Conservation (phyloP, 2,797 vertebrate species). For the Alcedo atthis region DNA sequence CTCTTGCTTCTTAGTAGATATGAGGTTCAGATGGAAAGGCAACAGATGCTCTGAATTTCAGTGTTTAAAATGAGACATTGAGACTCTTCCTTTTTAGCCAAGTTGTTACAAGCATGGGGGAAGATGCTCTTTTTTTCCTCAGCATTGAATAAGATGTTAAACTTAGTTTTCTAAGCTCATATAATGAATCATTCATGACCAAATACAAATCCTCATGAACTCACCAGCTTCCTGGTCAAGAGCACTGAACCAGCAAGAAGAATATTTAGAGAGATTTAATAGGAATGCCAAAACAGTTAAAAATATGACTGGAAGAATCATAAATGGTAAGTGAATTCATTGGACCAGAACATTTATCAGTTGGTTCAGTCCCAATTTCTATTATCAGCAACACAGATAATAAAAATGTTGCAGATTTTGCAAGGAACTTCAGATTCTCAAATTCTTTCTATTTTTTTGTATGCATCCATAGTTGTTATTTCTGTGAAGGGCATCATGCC, state of each 20-base stretch:
- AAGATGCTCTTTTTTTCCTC: constrained; percentile 59
- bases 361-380: constrained; percentile 52
- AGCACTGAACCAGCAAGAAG: constrained; percentile 60
- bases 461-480: constrained; percentile 30
- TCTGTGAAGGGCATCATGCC: constrained; percentile 4
- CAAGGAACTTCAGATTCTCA: constrained; percentile 18
- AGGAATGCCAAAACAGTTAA: constrained; percentile 53
- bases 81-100: constrained; percentile 54
- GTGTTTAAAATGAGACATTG: constrained; percentile 43
- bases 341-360: constrained; percentile 52
- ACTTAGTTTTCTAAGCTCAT: constrained; percentile 57
- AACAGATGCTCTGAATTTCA: constrained; percentile 53
- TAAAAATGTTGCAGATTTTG: constrained; percentile 48
- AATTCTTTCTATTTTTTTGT: neutral
- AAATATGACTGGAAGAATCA: constrained; percentile 9
- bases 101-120: constrained; percentile 49
- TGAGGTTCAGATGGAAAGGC: constrained; percentile 38
- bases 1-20: constrained; percentile 12
- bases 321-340: constrained; percentile 54
- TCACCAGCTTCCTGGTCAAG: constrained; percentile 45
- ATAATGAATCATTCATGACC: constrained; percentile 73
- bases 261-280: constrained; percentile 60
- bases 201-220: constrained; percentile 56
- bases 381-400: constrained; percentile 37
- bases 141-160: constrained; percentile 63